A percentile compares a stretch with the other conserved stretches of the same genome.
Conservation (phyloP, 2,888 invertebrate genomes). For the Thymelicus sylvestris region DNA sequence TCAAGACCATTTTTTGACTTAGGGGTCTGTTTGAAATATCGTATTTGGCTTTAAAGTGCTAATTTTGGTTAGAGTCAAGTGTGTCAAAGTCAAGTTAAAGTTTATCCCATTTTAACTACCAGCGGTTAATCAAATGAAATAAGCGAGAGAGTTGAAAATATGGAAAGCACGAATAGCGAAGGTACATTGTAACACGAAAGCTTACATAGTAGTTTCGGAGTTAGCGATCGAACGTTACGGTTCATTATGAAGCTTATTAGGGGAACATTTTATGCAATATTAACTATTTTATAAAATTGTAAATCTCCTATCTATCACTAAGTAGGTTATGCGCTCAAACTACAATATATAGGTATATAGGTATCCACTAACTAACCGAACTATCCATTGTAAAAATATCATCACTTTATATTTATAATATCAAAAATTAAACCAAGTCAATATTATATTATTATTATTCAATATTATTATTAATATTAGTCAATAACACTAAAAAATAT, state of each 20-base stretch:
- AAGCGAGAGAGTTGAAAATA: conserved; percentile 43
- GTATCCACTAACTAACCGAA: too few relatives aligned
- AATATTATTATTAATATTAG: too few relatives aligned
- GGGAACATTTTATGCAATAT: conserved; percentile 57
- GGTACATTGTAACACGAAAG: conserved; percentile 69
- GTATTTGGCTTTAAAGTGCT: too few relatives aligned
- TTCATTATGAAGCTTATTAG: conserved; percentile 76
- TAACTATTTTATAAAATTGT: conserved; percentile 2
- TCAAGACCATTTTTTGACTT: too few relatives aligned
- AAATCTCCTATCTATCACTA: neutral
- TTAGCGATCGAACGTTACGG: conserved; percentile 75
- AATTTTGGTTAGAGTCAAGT: too few relatives aligned
- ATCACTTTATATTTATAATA: too few relatives aligned
- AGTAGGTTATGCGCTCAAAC: neutral
- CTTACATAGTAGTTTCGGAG: conserved; percentile 67
- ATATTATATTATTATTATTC: too few relatives aligned
- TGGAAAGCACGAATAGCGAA: conserved; percentile 53
- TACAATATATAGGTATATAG: neutral
- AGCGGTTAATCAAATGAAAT: conserved; percentile 17
- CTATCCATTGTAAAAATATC: too few relatives aligned
- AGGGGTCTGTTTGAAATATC: too few relatives aligned
- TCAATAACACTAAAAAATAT: too few relatives aligned
- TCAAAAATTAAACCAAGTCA: too few relatives aligned
- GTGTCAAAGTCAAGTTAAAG: neutral
- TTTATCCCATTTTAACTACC: neutral